Percentiles rank a stretch among this genome's conserved stretches.
Conservation (phyloP, 2,797 vertebrate species). For the Alosa sapidissima region DNA sequence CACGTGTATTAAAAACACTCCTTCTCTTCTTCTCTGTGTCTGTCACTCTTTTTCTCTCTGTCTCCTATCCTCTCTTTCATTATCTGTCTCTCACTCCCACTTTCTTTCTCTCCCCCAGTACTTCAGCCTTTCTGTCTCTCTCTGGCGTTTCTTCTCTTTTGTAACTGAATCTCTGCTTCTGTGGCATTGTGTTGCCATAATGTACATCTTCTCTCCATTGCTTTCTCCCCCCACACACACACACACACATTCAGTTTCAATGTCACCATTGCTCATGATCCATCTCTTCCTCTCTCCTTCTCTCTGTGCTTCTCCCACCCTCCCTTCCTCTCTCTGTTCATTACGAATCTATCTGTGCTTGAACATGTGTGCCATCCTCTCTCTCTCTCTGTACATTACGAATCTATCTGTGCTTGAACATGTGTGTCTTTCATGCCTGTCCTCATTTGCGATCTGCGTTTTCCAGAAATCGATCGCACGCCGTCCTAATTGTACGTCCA, state of each 20-base stretch:
- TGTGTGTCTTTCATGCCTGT: neutral
- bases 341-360: too few species aligned
- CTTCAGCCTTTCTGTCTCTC: neutral
- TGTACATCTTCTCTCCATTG: neutral
- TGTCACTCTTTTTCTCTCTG: neutral
- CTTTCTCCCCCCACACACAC: neutral
- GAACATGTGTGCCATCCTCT: neutral
- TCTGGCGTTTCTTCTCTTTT: neutral
- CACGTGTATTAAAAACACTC: neutral
- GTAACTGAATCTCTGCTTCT: neutral
- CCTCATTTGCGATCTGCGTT: neutral
- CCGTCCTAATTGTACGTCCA: slow-evolving; percentile 24
- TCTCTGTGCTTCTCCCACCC: neutral
- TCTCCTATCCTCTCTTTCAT: neutral
- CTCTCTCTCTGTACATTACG: neutral
- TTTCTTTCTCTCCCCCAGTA: neutral
- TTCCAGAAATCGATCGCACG: neutral
- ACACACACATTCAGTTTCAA: neutral
- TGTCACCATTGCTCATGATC: neutral
- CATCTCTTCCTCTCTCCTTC: neutral
- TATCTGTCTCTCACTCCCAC: neutral
- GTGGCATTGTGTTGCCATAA: neutral
- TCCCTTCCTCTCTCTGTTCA: neutral
- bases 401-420: neutral
- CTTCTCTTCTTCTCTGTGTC: neutral